Evolutionary conservation across 2,888 invertebrate species (phyloP), one percentile per base, ranked within the genome.

Genomic region (Erebia palarica): DNA sequence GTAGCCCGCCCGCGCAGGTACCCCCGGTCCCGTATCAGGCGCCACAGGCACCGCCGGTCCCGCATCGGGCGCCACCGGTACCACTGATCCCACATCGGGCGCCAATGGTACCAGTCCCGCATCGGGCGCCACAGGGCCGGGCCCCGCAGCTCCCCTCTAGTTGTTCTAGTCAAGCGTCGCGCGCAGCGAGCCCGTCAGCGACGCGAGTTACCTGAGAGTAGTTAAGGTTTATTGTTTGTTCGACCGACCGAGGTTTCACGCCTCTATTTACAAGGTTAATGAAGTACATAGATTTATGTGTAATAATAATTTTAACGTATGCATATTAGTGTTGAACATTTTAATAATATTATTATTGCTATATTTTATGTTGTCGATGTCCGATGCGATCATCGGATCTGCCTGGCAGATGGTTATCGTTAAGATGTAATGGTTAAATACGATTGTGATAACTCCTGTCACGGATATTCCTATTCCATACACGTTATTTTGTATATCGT

Each of bases 401-500:
- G 51, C 51, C 88, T 84, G 84, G 78, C 78, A 55, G 79, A 73
- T 73, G 75, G 73, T 75, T 65, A 71, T 55, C 16, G n/a, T 49
- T 51, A 13, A 27, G 58, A 14, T 47, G 14, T 36, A 27, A 77
- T 72, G 68, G 73, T 72, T 75, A 72, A 70, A 80, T 84, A 86
- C 84, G 81, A 88, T 88, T 91, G 91, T 91, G 91, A 91, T 91
- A 91, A 85, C 79, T 88, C 87, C 88, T 87, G 84, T 90, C 90
- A 89, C 90, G 87, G 87, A 87, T 85, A 90, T 88, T 90, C 90
- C 91, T 91, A 89, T 89, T 90, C 89, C 90, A 90, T 88, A 82
- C 86, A 89, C 87, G 85, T 74, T 88, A 82, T 90, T 90, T 87
- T 90, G 89, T 90, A 10, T 16, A 87, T 87, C 85, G 82, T 88